Evolutionary conservation across 2,888 invertebrate genomes (phyloP).

Genomic region (Drosophila kokeensis): DNA sequence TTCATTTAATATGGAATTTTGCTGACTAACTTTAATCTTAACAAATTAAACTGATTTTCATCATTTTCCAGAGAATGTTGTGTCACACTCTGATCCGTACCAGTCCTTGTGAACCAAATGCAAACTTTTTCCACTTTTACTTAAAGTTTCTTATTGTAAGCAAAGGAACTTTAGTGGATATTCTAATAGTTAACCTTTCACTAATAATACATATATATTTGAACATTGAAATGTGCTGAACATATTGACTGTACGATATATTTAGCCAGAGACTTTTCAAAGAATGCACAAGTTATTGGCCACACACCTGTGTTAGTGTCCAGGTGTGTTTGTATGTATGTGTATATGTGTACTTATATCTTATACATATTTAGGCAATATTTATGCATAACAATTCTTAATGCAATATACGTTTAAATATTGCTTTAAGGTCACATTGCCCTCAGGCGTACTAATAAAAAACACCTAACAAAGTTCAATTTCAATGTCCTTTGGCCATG

Average conservation of each 20-base stretch:
- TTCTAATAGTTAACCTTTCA: no score
- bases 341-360: no score
- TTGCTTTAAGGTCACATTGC: slow-evolving; percentile 26
- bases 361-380: background rate
- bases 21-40: background rate
- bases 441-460: slow-evolving; percentile 11
- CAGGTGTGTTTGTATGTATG: no score
- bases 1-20: background rate
- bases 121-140: no score
- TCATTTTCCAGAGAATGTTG: background rate
- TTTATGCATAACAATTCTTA: background rate
- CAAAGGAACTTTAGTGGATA: no score
- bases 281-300: background rate
- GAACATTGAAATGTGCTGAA: no score
- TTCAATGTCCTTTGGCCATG: slow-evolving; percentile 73
- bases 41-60: background rate
- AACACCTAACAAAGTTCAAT: slow-evolving; percentile 27
- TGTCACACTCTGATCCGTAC: no score
- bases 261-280: no score
- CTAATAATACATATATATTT: no score
- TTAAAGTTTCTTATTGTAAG: no score
- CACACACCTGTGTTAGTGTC: background rate
- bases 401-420: background rate
- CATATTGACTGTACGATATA: no score
- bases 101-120: no score